Percentiles rank a stretch among this genome's conserved stretches.
Evolutionary conservation across 2,113 vertebrate species (phyloP).

Genomic region (Oceanodroma tethys): DNA sequence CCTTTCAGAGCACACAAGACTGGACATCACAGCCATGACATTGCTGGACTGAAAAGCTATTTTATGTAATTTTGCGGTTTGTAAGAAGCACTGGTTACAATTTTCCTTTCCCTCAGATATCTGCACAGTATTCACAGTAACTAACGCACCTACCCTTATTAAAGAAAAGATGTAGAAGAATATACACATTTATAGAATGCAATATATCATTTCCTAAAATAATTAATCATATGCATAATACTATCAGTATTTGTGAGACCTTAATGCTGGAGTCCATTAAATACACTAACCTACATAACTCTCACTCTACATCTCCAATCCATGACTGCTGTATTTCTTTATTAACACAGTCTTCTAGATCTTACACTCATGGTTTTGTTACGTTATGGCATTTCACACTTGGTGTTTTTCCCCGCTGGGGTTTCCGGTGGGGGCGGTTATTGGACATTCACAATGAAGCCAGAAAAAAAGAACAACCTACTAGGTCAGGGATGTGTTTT

Average conservation of each 20-base stretch:
- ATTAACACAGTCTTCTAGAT: neutral
- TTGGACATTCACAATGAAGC: neutral
- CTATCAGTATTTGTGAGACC: neutral
- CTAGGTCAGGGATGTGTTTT: neutral
- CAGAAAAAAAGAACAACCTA: neutral
- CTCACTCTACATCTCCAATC: neutral
- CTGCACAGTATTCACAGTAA: neutral
- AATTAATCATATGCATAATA: neutral
- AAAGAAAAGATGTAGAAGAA: neutral
- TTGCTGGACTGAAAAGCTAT: neutral
- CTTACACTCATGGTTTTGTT: neutral
- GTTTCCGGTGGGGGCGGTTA: neutral
- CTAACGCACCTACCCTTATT: neutral
- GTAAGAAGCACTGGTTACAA: neutral
- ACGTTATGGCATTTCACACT: neutral
- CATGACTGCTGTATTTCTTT: neutral
- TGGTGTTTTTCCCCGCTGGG: neutral
- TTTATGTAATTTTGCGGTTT: neutral
- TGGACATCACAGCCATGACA: neutral
- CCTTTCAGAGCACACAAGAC: neutral
- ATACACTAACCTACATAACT: neutral
- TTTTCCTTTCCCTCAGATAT: neutral
- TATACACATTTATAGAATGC: neutral
- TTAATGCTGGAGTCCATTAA: neutral
- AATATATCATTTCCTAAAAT: neutral